Conservation (phyloP, 2,888 invertebrate species). For the Sphaerolaimus hirsutus region DNA sequence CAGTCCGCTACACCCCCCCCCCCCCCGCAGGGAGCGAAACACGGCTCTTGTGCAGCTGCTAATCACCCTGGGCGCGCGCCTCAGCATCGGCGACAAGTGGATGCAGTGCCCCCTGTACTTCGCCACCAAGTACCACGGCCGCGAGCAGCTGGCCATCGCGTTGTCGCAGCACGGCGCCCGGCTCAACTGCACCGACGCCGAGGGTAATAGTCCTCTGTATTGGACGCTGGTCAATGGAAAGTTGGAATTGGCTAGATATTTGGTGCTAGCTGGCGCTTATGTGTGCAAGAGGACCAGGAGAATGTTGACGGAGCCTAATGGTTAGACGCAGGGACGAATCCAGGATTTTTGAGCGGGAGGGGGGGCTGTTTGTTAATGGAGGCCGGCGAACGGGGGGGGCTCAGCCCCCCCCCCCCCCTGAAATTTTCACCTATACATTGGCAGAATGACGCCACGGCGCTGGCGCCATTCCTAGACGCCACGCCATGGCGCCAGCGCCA, state of each 20-base stretch:
- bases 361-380: too few species aligned
- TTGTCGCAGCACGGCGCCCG: slow-evolving; percentile 9
- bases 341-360: too few species aligned
- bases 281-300: slow-evolving; percentile 7
- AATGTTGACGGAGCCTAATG: too few species aligned
- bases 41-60: slow-evolving; percentile 9
- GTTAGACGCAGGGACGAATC: too few species aligned
- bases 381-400: too few species aligned
- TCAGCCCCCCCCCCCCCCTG: too few species aligned
- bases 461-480: too few species aligned
- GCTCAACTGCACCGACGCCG: slow-evolving; percentile 8
- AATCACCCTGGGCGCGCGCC: slow-evolving; percentile 8
- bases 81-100: slow-evolving; percentile 8
- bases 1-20: too few species aligned
- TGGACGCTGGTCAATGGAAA: slow-evolving; percentile 9
- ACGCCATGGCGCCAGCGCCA: too few species aligned
- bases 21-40: too few species aligned
- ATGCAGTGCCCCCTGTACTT: slow-evolving; percentile 14
- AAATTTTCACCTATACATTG: too few species aligned
- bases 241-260: slow-evolving; percentile 8
- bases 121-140: slow-evolving; percentile 10
- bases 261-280: slow-evolving; percentile 19
- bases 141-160: slow-evolving; percentile 8
- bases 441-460: too few species aligned
- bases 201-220: slow-evolving; percentile 7